Evolutionary conservation across 2,113 vertebrate species (phyloP), one percentile per base, ranked within the genome.

Genomic region (Channa maculata): DNA sequence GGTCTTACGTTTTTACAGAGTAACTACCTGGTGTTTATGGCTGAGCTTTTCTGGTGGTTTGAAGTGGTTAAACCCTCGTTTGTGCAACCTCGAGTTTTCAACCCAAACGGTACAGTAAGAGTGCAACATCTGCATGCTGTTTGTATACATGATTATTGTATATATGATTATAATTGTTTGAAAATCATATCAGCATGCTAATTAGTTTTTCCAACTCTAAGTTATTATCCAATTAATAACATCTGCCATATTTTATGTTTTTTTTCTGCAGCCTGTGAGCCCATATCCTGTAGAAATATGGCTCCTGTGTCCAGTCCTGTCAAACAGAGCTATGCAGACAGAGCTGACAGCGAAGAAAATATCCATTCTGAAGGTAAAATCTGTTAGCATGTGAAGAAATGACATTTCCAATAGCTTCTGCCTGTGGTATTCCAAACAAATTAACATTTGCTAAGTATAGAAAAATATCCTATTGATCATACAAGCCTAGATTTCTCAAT

Each of bases 41-140:
- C 98, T 53, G 98, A 99, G 85, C 94, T 99, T 71, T 99, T 99
- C 92, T 99, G 98, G 98, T 99, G 98, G 97, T 98, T 98, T 87
- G 97, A 99, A 94, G 97, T 99, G 10, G 98, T 99, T 73, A 99
- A 98, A 83, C 97, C 97, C 2, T 96, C 97, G 0, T 99, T 98
- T 83, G 97, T 99, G 9, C 96, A 95, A 11, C 97, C 97, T 24
- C 94, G 96, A 69, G 91, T 93, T 55, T 92, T 96, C 67, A 66
- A 94, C 62, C 91, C 94, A 8, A 94, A 95, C 88, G 97, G 96
- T 98, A 94, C 53, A 24, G 73, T 60, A 52, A 45, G 13, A 53
- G 39, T 41, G 39, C 6, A 50, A 24, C 14, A 67, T 77, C 38
- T n/a, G 34, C 37, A 70, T 36, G 8, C 33, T 46, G 0, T 37